Percentiles rank a stretch among this genome's conserved stretches.
These are phyloP conservation scores for Ormyrus pomaceus DNA, from an alignment of 2,888 invertebrate species.

Conservation along the genomic window DNA sequence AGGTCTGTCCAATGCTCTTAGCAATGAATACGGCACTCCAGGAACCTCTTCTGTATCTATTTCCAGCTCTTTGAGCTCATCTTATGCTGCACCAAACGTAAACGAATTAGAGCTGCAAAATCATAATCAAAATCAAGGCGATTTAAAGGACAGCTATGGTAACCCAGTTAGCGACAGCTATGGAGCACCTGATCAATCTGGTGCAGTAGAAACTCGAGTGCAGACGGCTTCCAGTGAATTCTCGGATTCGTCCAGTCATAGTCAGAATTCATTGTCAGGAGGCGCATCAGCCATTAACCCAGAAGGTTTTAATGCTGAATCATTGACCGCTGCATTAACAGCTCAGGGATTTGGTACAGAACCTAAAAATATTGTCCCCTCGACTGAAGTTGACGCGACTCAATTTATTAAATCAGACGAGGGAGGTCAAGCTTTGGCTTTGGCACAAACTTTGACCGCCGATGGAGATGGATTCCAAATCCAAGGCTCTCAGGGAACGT, in stretches of 20 bases:
- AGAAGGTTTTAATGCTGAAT: constrained; percentile 63
- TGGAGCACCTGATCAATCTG: constrained; percentile 53
- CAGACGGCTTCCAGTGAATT: constrained; percentile 55
- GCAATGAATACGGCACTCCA: constrained; percentile 9
- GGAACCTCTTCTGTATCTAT: neutral
- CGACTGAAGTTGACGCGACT: constrained; percentile 66
- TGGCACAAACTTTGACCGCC: constrained; percentile 65
- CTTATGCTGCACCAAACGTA: constrained; percentile 61
- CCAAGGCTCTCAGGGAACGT: constrained; percentile 80
- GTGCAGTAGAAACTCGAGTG: constrained; percentile 55
- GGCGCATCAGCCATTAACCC: constrained; percentile 55
- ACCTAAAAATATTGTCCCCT: constrained; percentile 61
- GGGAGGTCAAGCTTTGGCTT: constrained; percentile 67
- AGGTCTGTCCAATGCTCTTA: constrained; percentile 33
- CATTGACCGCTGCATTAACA: constrained; percentile 65
- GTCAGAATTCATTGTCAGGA: constrained; percentile 55
- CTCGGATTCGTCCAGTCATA: constrained; percentile 54
- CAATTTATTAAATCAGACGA: constrained; percentile 67
- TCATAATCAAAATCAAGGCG: constrained; percentile 62
- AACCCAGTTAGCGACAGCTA: constrained; percentile 63
- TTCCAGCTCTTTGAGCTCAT: constrained; percentile 46
- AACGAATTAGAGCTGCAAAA: constrained; percentile 67
- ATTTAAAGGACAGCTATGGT: constrained; percentile 71
- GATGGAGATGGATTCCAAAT: constrained; percentile 71
- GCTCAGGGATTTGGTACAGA: constrained; percentile 64